Base-by-base conservation (phyloP, 1,140 invertebrate species). In the Drosophila gunungcola region DNA sequence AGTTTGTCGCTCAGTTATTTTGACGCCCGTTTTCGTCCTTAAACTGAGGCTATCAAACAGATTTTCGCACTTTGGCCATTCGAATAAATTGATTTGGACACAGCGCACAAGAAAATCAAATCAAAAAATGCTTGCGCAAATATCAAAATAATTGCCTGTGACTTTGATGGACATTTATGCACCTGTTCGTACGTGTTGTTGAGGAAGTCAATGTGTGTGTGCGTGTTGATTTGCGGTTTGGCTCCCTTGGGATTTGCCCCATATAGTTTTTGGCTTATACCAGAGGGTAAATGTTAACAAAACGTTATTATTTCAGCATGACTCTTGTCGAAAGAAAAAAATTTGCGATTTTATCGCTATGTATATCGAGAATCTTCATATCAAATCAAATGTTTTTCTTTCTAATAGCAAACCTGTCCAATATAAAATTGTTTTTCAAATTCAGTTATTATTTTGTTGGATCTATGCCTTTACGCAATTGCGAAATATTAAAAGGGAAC, bases 1-100 rank as follows among this genome's bases (percentile, higher is more conserved):
- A 70, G 63, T 45, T 54, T 58, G 55, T 60, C 73, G 62, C 61
- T 41, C 39, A n/a, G 46, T 21, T 16, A 13, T 56, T 75, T 25
- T 46, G 41, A 2, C 51, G 10, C 7, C 21, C 16, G 60, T 43
- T 63, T 43, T 53, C 25, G 45, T 41, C 48, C 72, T 75, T 67
- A 43, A 74, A 65, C 64, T 25, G 53, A 51, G 51, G 58, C 36
- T 67, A 58, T 78, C 69, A 70, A 81, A 81, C 54, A 82, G 82
- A 67, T 86, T 78, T 67, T 45, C 61, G 54, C 82, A 85, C 69
- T 78, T 69, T 42, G 16, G 36, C 21, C 27, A 29, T 60, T 57
- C 51, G 49, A 76, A 77, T 67, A 60, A 77, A 77, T 70, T 72
- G 68, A 72, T 72, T 67, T 67, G 62, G 32, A 25, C 32, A 67